Conservation (phyloP, 53 echinoderm and acorn worm genomes). For the Actinopyga echinites region DNA sequence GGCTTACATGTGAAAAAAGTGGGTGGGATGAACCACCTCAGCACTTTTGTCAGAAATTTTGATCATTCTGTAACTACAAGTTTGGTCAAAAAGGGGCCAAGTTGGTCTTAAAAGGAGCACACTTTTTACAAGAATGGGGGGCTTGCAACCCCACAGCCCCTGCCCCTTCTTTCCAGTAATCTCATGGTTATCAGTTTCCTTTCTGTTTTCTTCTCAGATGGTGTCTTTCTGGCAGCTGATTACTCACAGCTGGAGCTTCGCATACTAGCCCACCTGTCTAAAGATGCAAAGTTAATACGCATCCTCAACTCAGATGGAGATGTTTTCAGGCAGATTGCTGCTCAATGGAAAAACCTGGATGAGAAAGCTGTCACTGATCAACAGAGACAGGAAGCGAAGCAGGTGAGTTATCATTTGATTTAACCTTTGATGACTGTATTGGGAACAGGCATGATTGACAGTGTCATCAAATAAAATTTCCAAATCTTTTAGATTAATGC, state of each 20-base stretch:
- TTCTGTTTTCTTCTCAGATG: constrained; percentile 57
- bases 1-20: too few species aligned
- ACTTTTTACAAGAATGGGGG: too few species aligned
- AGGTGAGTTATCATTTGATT: constrained; percentile 49
- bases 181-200: too few species aligned
- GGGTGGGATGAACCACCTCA: too few species aligned
- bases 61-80: too few species aligned
- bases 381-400: constrained; percentile 94
- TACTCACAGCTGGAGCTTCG: constrained; percentile 97
- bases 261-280: constrained; percentile 85
- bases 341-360: constrained; percentile 75
- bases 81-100: too few species aligned
- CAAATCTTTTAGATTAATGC: too few species aligned
- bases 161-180: too few species aligned
- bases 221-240: constrained; percentile 85
- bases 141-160: too few species aligned
- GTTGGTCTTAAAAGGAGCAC: too few species aligned
- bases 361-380: constrained; percentile 61
- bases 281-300: constrained; percentile 61
- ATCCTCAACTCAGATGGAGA: constrained; percentile 88
- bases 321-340: constrained; percentile 92
- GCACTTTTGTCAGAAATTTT: too few species aligned
- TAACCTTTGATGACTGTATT: neutral
- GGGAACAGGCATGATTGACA: neutral
- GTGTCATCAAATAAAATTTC: too few species aligned